Conservation (phyloP, 2,888 invertebrate genomes). For the Muscina levida region DNA sequence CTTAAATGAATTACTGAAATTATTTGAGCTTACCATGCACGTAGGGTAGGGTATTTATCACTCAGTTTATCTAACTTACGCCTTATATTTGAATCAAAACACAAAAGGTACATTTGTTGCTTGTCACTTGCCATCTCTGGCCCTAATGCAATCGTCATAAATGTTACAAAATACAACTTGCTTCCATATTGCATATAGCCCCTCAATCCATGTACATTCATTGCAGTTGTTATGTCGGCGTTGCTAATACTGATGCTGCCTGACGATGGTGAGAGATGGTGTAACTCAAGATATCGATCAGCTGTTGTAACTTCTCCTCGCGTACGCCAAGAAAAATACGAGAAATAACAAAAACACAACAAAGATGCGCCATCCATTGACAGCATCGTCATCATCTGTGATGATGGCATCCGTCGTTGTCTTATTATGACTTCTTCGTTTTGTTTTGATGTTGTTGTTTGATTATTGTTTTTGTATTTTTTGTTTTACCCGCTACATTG, state of each 20-base stretch:
- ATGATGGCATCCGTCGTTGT: not conserved
- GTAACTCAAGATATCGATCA: constrained; percentile 63
- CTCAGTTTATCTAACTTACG: too few species aligned
- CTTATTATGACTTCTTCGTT: constrained; percentile 33
- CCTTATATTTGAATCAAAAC: too few species aligned
- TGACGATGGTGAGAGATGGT: constrained; percentile 45
- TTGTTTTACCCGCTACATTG: not conserved
- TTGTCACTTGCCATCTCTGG: too few species aligned
- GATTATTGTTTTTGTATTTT: not conserved
- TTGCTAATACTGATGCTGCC: too few species aligned
- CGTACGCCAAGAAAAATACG: too few species aligned
- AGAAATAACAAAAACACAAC: too few species aligned
- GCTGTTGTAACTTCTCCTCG: constrained; percentile 53
- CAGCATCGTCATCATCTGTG: too few species aligned
- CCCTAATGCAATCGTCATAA: not conserved
- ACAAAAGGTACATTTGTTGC: too few species aligned
- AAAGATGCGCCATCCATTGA: constrained; percentile 5
- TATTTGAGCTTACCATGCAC: too few species aligned
- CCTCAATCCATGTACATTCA: not conserved
- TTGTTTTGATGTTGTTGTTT: constrained; percentile 13
- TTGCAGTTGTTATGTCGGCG: constrained; percentile 1
- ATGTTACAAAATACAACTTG: constrained; percentile 30
- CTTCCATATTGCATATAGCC: too few species aligned
- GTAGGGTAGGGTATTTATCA: too few species aligned
- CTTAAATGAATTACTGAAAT: too few species aligned